A percentile compares a stretch with the other conserved stretches of the same genome.
These are phyloP conservation scores for Hermaeophaga mercurialis DNA, from an alignment of 2,888 invertebrate species.

Conservation along the genomic window DNA sequence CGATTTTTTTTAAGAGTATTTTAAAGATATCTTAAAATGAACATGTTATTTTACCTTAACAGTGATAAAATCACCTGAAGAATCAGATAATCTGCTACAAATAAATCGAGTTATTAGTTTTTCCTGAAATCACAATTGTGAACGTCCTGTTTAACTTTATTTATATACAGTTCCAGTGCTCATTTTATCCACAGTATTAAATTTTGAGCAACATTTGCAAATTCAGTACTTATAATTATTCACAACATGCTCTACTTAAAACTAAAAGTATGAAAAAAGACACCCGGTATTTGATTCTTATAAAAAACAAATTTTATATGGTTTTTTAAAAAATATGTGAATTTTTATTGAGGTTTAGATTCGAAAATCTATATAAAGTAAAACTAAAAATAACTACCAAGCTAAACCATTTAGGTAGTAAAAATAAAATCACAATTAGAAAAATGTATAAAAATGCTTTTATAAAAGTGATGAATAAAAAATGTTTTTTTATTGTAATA, in stretches of 20 bases:
- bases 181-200: conserved; percentile 20
- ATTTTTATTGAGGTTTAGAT: not conserved
- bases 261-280: conserved; percentile 12
- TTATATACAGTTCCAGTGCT: conserved; percentile 19
- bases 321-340: conserved; percentile 9
- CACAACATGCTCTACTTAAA: conserved; percentile 16
- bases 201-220: conserved; percentile 25
- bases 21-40: too few species aligned
- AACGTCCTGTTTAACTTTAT: conserved; percentile 13
- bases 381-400: not conserved
- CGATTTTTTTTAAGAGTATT: too few species aligned
- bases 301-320: too few species aligned
- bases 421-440: conserved; percentile 23
- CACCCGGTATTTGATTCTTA: too few species aligned
- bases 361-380: not conserved
- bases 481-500: not conserved
- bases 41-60: too few species aligned
- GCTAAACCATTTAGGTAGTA: not conserved
- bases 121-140: conserved; percentile 12
- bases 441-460: conserved; percentile 22
- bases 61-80: too few species aligned
- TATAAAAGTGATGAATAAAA: conserved; percentile 14
- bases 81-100: too few species aligned
- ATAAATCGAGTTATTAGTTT: too few species aligned
- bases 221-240: conserved; percentile 22